Evolutionary conservation across 2,888 invertebrate species (phyloP).

Genomic region (Cybosia mesomella): DNA sequence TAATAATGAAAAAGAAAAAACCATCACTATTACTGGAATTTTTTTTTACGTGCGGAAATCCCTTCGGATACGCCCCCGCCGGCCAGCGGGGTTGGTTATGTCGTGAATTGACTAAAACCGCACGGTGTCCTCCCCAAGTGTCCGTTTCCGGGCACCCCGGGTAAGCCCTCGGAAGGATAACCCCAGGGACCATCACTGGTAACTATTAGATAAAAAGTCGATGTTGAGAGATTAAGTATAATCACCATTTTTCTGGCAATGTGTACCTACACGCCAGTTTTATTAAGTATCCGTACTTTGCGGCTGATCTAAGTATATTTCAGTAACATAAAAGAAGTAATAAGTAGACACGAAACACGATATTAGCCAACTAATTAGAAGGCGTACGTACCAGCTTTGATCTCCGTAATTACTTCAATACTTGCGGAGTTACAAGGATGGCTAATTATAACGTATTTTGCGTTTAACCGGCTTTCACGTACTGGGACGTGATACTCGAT

Average conservation of each 20-base stretch:
- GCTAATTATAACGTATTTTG: slow-evolving; percentile 13
- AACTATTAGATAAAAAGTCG: too few species aligned
- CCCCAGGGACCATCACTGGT: too few species aligned
- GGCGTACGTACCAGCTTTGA: slow-evolving; percentile 14
- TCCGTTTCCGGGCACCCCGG: too few species aligned
- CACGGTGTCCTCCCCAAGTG: too few species aligned
- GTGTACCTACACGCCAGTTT: background rate
- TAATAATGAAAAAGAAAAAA: too few species aligned
- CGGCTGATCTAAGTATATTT: slow-evolving; percentile 5
- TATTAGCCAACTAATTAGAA: slow-evolving; percentile 20
- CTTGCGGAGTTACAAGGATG: slow-evolving; percentile 8
- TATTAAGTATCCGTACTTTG: background rate
- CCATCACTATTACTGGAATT: too few species aligned
- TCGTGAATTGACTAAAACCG: too few species aligned
- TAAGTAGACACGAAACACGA: slow-evolving; percentile 18
- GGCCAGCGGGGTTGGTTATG: too few species aligned
- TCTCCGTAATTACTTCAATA: slow-evolving; percentile 16
- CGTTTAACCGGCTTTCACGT: background rate
- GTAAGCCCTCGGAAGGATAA: too few species aligned
- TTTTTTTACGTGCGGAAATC: too few species aligned
- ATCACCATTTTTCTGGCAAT: background rate
- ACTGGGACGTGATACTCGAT: slow-evolving; percentile 1
- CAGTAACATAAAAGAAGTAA: slow-evolving; percentile 13
- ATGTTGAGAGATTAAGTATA: too few species aligned
- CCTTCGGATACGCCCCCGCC: too few species aligned